Base-by-base conservation (phyloP, 1,140 invertebrate genomes). In the Hestina assimilis region DNA sequence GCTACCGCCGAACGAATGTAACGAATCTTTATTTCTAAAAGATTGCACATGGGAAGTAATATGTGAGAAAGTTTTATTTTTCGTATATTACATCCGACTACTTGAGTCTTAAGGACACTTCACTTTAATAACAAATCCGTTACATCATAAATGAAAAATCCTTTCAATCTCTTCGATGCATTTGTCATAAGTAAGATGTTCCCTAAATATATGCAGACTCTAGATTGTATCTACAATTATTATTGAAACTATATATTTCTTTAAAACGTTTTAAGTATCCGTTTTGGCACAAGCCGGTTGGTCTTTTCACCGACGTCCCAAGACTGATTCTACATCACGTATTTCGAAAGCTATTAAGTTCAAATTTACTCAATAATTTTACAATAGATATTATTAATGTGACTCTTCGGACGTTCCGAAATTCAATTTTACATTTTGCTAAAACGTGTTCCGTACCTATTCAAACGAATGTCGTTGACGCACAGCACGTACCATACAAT, bases 381-480 rank as follows among this genome's bases (percentile, higher is more conserved):
- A 45, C 50, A 59, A 48, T 56, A 64, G 35, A 42, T 63, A 57
- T 66, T 58, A 54, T 38, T 54, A 59, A 62, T 57, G 57, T 53
- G 46, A 59, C 54, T 50, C 56, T 52, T 59, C 43, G 59, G 60
- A 66, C 69, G 65, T 67, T 67, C 41, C 56, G 67, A 75, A 72
- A n/a, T n/a, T n/a, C n/a, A n/a, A n/a, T n/a, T 67, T 68, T 54
- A 54, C 68, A 82, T 57, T 78, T 70, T 64, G 69, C 72, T 67
- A 69, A 73, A 86, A 86, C 83, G 61, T 81, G 83, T 83, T 86
- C 67, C 63, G 23, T 68, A 77, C 40, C 59, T n/a, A 75, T 80
- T 72, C 69, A 79, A 60, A 42, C 43, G 59, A 64, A 69, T 56
- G 67, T 66, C 76, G 65, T 78, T 79, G 75, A 75, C 70, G 61